Base-by-base conservation (phyloP, 2,888 invertebrate genomes). In the Malthinus seriepunctatus region DNA sequence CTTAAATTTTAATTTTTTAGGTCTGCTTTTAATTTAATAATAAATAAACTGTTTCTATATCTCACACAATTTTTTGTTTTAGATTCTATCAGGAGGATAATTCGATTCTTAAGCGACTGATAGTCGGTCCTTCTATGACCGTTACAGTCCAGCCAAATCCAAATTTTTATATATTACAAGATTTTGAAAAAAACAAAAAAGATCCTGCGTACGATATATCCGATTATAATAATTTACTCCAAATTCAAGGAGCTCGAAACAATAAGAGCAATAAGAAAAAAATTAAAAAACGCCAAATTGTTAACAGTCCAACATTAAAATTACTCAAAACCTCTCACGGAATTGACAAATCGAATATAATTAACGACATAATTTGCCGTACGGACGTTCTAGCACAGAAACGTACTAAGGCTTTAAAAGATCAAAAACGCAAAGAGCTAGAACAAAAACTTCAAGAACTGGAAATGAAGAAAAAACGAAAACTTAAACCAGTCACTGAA, bases 71-170 rank as follows among this genome's bases (percentile, higher is more conserved):
- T 12, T 60, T 60, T 60, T 60, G 60, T 60, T 60, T 56, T 60
- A 60, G 60, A 53, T 53, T 46, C 8, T 55, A 14, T 37, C 45
- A 38, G 34, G 52, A 49, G 12, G 61, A 57, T 34, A 47, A 42
- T 35, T 53, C 58, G 8, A 51, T 62, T 23, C 51, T 58, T 44
- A 50, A 39, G 38, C 51, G 58, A 37, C 55, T 62, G 9, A 58
- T 62, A 23, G 33, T 58, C 45, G 57, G 62, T 11, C 62, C 62
- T 14, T 62, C 62, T 31, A 54, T 62, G 58, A 51, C 51, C 31
- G 55, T 62, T 14, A 62, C 62, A 8, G 32, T 62, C 32, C 55
- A 51, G 42, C 55, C 51, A 31, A 37, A 14, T 31, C 32, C 34
- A 4, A 52, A 44, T 4, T 32, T 37, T 12, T 38, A 10, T 10